These are phyloP conservation scores for Asteroscopus sphinx DNA, from an alignment of 2,888 invertebrate genomes.

Conservation along the genomic window DNA sequence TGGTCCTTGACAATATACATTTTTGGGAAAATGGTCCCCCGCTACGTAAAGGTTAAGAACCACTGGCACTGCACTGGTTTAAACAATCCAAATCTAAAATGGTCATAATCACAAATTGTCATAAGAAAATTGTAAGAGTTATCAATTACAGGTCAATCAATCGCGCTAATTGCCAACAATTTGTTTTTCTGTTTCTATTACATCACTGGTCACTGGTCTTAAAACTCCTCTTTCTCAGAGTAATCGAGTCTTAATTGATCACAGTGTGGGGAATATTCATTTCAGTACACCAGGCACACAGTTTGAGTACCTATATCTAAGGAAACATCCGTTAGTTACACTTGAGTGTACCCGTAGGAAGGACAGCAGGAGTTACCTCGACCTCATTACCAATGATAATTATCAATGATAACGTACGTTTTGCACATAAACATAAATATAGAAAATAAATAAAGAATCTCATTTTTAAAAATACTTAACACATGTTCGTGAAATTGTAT, in stretches of 20 bases:
- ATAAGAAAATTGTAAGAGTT: constrained; percentile 25
- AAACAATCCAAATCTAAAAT: too few species aligned
- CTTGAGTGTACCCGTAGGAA: constrained; percentile 20
- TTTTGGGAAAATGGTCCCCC: too few species aligned
- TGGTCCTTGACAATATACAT: too few species aligned
- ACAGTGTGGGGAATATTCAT: constrained; percentile 5
- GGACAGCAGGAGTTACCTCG: constrained; percentile 47
- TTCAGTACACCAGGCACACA: not conserved
- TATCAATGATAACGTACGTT: constrained; percentile 19
- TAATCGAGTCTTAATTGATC: constrained; percentile 14
- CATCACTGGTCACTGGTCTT: constrained; percentile 1
- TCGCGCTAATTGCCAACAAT: constrained; percentile 9
- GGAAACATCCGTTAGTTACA: constrained; percentile 20
- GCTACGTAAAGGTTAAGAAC: too few species aligned
- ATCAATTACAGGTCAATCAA: constrained; percentile 16
- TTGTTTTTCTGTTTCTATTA: not conserved
- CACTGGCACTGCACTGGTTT: too few species aligned
- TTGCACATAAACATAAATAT: constrained; percentile 25
- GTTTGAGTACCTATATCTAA: not conserved
- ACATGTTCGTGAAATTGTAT: constrained; percentile 46
- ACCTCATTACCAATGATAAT: constrained; percentile 44
- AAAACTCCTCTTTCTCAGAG: constrained; percentile 1
- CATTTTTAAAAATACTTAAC: constrained; percentile 39
- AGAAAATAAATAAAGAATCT: constrained; percentile 38
- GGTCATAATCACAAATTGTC: too few species aligned